Base-by-base conservation (phyloP, 2,888 invertebrate genomes). In the Slavum lentiscoides region DNA sequence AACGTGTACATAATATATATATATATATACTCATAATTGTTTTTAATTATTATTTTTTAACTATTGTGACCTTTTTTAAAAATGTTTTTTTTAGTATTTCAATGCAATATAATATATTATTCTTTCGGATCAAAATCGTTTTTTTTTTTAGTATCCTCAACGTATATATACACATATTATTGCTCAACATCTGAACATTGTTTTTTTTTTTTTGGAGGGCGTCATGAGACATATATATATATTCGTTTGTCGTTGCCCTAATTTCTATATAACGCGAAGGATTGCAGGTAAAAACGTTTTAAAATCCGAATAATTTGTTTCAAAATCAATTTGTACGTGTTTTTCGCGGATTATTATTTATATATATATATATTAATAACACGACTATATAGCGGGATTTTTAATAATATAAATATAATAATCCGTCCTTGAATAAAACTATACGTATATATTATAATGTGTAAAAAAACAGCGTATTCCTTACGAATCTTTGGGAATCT, bases 391-490 rank as follows among this genome's bases (percentile, higher is more conserved):
- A 55, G 19, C 19, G 19, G 6, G 7, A 67, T n/a, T 43, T 1
- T 43, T 49, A 49, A 5, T 43, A 43, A 30, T 43, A 43, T 43
- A 43, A 4, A 43, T 39, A 43, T 43, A 43, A 9, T 11, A 7
- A 6, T 9, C 9, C 17, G 53, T 64, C 64, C 74, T 74, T 64
- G 64, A 17, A 30, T 30, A 30, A 30, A 30, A 30, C 30, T 30
- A 30, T 30, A 30, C 30, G 30, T 30, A 30, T 30, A 30, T 4
- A 30, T 30, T 43, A 53, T 9, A 74, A 64, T 37, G 19, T 55
- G 19, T 6, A 74, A 37, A 64, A 74, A 74, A 74, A 62, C 43
- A 7, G 53, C 61, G n/a, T 64, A 39, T 55, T 66, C 66, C 55
- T 66, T 43, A 9, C 30, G 30, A 30, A 30, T 30, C 30, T 30